Conservation (phyloP, 2,888 invertebrate species). For the Drosophila siamana region DNA sequence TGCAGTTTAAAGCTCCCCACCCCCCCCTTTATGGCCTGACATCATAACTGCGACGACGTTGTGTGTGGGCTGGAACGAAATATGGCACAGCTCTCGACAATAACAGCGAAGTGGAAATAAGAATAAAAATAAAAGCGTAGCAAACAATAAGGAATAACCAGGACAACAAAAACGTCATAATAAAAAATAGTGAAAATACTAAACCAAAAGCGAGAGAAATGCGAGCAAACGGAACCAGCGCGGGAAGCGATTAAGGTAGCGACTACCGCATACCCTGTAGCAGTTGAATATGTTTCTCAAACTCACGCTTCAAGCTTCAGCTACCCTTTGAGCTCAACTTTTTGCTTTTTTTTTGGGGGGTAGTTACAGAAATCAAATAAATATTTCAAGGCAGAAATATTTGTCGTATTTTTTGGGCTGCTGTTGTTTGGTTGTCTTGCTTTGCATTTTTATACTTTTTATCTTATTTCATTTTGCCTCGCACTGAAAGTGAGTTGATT, state of each 20-base stretch:
- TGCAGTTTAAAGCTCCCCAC: no score
- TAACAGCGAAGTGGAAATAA: neutral
- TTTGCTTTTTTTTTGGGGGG: neutral
- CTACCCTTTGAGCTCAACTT: slow-evolving; percentile 1
- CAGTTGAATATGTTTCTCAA: no score
- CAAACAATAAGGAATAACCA: slow-evolving; percentile 27
- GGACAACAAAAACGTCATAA: slow-evolving; percentile 24
- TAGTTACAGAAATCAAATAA: slow-evolving; percentile 54
- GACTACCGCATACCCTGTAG: neutral
- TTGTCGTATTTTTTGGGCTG: slow-evolving; percentile 25
- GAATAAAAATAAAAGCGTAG: neutral
- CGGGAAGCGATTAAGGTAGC: neutral
- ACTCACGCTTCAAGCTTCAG: neutral
- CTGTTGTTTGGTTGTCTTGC: slow-evolving; percentile 6
- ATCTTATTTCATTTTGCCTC: slow-evolving; percentile 33
- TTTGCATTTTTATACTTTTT: slow-evolving; percentile 23
- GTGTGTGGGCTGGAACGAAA: no score
- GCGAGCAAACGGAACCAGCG: neutral
- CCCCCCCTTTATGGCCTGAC: no score
- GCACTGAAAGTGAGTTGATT: slow-evolving; percentile 61
- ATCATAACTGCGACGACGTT: no score
- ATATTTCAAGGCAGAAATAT: slow-evolving; percentile 63
- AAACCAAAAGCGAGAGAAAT: slow-evolving; percentile 37
- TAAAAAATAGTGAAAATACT: slow-evolving; percentile 7
- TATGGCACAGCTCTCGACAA: slow-evolving; percentile 29